Evolutionary conservation across 2,888 invertebrate species (phyloP), one percentile per base, ranked within the genome.

Genomic region (Drosophila kambysellisi): DNA sequence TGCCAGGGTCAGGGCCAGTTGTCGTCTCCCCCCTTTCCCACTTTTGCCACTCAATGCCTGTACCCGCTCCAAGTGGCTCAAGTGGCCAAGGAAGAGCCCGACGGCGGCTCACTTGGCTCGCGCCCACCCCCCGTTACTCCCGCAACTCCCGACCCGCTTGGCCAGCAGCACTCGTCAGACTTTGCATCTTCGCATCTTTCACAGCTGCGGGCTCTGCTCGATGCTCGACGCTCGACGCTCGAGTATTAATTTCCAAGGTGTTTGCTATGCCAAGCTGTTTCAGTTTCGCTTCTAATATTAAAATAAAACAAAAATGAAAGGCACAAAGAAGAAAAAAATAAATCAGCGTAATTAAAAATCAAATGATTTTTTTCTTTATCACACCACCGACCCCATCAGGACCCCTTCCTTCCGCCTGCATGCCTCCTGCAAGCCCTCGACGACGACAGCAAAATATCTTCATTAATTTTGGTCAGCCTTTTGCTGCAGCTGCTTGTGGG

Each of bases 341-440:
- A 89, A 89, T 88, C 88, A 79, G 86, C 88, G 89, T 88, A 88
- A 88, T 88, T 88, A 88, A 88, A 88, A 88, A 88, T 88, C 88
- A 88, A 88, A 88, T 88, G 88, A 88, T 89, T 89, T 88, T 81
- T 77, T 75, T 58, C 64, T 50, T 51, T 50, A 50, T 29, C 50
- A 29, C 57, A 41, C 17, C 53, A 37, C 35, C 25, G 29, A 48
- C 29, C 69, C 60, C 30, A 46, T 37, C 20, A 35, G 25, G 12
- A 37, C 56, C 57, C 32, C 53, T 15, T 17, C n/a, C 29, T n/a
- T 9, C 15, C 46, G 9, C 46, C 52, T 15, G 35, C 5, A 57
- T 20, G 35, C 33, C 25, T 25, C 50, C 62, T 56, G 51, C 61
- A 61, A 62, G 60, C 77, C 69, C 77, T 74, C 74, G 9, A 29